Conservation (phyloP, 2,888 invertebrate genomes). For the Tuta absoluta region DNA sequence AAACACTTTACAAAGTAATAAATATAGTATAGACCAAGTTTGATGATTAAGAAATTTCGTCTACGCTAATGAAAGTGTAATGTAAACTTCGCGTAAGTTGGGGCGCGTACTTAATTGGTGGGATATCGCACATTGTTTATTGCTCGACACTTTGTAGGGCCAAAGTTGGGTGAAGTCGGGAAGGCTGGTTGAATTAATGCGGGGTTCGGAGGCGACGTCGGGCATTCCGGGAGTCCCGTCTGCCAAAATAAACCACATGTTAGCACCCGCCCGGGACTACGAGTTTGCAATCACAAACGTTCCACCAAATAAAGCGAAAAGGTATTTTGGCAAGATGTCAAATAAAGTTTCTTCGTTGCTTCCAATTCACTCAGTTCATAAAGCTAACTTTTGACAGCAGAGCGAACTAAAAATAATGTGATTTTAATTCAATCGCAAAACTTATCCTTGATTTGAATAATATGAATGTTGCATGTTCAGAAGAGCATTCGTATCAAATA, state of each 20-base stretch:
- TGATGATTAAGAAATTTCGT: slow-evolving; percentile 21
- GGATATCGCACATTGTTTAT: slow-evolving; percentile 62
- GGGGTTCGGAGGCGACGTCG: slow-evolving; percentile 45
- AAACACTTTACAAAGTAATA: slow-evolving; percentile 17
- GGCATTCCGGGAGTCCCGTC: slow-evolving; percentile 26
- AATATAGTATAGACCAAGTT: slow-evolving; percentile 18
- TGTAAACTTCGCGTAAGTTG: slow-evolving; percentile 32
- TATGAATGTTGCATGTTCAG: neutral
- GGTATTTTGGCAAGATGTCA: slow-evolving; percentile 18
- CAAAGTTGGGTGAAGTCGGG: slow-evolving; percentile 40
- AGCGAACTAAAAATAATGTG: neutral
- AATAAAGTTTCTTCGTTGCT: slow-evolving; percentile 35
- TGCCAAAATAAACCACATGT: slow-evolving; percentile 42
- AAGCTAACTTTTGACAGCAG: too few relatives aligned
- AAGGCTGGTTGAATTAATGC: slow-evolving; percentile 47
- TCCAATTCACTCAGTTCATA: too few relatives aligned
- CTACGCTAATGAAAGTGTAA: slow-evolving; percentile 28
- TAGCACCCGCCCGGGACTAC: slow-evolving; percentile 44
- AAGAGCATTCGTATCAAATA: neutral
- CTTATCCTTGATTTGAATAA: neutral
- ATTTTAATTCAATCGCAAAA: neutral
- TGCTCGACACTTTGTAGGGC: slow-evolving; percentile 52
- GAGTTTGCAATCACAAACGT: slow-evolving; percentile 12
- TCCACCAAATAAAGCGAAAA: slow-evolving; percentile 34
- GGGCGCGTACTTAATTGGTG: slow-evolving; percentile 54